phyloP scores from a whole-genome alignment of 2,797 vertebrate species.

The Carduelis carduelis region DNA sequence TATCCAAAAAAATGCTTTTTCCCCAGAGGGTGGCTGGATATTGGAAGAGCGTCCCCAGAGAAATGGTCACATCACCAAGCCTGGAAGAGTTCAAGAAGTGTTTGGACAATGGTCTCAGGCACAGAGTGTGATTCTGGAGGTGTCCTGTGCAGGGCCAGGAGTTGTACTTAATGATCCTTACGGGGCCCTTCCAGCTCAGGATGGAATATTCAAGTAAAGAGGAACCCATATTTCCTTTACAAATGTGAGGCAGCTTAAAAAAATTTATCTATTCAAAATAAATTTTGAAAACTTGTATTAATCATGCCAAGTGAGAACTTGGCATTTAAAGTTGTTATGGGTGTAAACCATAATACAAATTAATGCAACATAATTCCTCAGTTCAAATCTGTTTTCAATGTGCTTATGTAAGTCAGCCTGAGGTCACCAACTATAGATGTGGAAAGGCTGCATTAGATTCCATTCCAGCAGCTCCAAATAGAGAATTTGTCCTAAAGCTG shows the following conservation, averaged over 20 bases:
- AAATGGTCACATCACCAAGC: not conserved
- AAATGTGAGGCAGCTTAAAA: not conserved
- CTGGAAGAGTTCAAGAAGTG: not conserved
- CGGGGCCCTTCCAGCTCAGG: not conserved
- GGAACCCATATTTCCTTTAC: not conserved
- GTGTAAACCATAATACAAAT: not conserved
- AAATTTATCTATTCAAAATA: not conserved
- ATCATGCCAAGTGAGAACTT: not conserved
- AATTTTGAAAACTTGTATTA: not conserved
- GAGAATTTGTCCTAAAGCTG: not conserved
- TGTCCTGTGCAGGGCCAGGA: not conserved
- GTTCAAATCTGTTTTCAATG: not conserved
- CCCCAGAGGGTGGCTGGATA: fast-evolving
- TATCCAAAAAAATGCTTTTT: not conserved
- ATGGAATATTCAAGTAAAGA: not conserved
- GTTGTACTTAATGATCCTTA: not conserved
- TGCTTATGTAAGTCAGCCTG: not conserved
- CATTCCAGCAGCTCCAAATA: not conserved
- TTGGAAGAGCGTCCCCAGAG: not conserved
- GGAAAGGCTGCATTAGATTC: not conserved
- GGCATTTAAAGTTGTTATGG: not conserved
- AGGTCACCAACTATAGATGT: not conserved
- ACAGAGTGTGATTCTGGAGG: not conserved
- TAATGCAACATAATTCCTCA: not conserved
- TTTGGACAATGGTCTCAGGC: not conserved